Percentiles rank a stretch among this genome's conserved stretches.
Evolutionary conservation across 2,888 invertebrate genomes (phyloP).

Genomic region (Seira musarum): DNA sequence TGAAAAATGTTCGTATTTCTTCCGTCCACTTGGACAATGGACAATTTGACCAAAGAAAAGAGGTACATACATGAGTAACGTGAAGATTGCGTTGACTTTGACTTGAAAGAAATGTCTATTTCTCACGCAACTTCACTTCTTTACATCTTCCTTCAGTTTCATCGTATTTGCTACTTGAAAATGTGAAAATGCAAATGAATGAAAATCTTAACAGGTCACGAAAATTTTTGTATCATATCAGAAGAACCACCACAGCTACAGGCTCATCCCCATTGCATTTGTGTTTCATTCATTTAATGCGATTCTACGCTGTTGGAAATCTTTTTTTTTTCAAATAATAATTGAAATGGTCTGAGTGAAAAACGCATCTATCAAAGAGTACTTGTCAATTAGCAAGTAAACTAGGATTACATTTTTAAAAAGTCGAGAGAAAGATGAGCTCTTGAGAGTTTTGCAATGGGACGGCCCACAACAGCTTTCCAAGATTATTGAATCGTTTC

Average conservation of each 20-base stretch:
- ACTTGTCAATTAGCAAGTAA: too few species aligned
- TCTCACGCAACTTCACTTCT: conserved; percentile 52
- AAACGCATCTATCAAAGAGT: too few species aligned
- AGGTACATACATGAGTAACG: too few species aligned
- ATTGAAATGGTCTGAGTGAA: too few species aligned
- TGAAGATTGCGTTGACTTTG: not conserved
- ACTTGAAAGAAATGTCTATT: conserved; percentile 37
- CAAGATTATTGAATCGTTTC: too few species aligned
- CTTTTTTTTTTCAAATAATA: not conserved
- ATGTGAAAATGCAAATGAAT: not conserved
- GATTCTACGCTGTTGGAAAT: not conserved
- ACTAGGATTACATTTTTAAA: too few species aligned
- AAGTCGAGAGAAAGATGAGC: too few species aligned
- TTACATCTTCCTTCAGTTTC: not conserved
- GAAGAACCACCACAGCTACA: too few species aligned
- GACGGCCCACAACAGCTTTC: too few species aligned
- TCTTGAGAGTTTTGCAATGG: too few species aligned
- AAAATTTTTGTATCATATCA: not conserved
- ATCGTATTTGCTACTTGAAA: not conserved
- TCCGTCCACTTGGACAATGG: conserved; percentile 6
- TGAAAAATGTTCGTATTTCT: not conserved
- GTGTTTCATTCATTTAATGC: not conserved
- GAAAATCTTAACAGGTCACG: conserved; percentile 12
- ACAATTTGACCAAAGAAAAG: not conserved
- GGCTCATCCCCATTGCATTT: too few species aligned